These are phyloP conservation scores for Littorina saxatilis DNA, from an alignment of 1,140 invertebrate genomes.

Conservation along the genomic window DNA sequence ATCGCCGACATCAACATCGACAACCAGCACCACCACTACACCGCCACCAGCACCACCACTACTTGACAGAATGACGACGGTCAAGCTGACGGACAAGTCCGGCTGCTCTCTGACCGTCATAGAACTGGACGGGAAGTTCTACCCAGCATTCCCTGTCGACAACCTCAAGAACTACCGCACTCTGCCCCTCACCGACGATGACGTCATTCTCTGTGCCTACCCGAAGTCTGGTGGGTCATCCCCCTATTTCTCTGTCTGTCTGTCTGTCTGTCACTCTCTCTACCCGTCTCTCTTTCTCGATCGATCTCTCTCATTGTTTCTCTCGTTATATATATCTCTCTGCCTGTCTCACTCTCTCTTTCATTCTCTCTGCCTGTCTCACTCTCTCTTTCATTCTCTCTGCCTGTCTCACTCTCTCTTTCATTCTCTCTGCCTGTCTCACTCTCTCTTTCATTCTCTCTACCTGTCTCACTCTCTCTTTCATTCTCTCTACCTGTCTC, in stretches of 20 bases:
- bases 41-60: too few species aligned
- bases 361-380: too few species aligned
- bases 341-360: background rate
- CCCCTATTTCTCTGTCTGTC: background rate
- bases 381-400: too few species aligned
- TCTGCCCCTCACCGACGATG: slow-evolving; percentile 45
- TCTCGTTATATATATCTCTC: background rate
- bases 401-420: too few species aligned
- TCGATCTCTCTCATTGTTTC: background rate
- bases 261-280: background rate
- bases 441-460: too few species aligned
- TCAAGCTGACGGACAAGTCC: slow-evolving; percentile 19
- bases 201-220: slow-evolving; percentile 60
- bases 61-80: slow-evolving; percentile 18
- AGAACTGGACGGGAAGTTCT: slow-evolving; percentile 30
- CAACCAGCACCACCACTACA: too few species aligned
- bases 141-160: slow-evolving; percentile 34
- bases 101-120: slow-evolving; percentile 29
- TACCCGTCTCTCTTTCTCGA: background rate
- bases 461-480: too few species aligned
- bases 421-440: too few species aligned
- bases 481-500: too few species aligned
- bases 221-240: slow-evolving; percentile 56
- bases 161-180: background rate
- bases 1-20: too few species aligned